Evolutionary conservation across 1,140 invertebrate species (phyloP).

Genomic region (Temnothorax curvispinosus): DNA sequence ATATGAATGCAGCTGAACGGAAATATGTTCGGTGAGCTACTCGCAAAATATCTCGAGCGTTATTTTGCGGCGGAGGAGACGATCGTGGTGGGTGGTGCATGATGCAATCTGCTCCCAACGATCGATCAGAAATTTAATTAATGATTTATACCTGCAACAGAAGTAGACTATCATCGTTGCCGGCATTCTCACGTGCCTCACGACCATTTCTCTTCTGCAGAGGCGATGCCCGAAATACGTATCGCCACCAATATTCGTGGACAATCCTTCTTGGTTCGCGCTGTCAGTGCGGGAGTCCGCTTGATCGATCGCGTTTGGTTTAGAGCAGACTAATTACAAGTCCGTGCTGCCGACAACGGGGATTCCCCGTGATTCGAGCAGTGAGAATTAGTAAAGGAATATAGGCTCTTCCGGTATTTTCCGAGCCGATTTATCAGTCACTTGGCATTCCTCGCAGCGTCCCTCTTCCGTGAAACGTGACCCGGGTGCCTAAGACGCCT

Average conservation of each 20-base stretch:
- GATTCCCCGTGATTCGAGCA: slow-evolving; percentile 42
- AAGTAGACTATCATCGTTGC: not conserved
- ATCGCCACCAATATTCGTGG: slow-evolving; percentile 17
- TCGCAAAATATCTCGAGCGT: not conserved
- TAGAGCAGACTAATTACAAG: slow-evolving; percentile 50
- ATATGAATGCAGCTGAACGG: not conserved
- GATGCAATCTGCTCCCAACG: not conserved
- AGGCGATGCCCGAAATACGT: not conserved
- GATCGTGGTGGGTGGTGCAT: not conserved
- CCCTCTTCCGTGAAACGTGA: slow-evolving; percentile 50
- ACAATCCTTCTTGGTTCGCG: slow-evolving; percentile 46
- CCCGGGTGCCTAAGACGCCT: slow-evolving; percentile 2
- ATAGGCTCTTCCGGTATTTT: slow-evolving; percentile 47
- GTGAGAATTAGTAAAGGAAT: not conserved
- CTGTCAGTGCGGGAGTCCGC: slow-evolving; percentile 7
- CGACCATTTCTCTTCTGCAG: not conserved
- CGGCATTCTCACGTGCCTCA: not conserved
- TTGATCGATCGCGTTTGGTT: slow-evolving; percentile 50
- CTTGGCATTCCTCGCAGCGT: slow-evolving; percentile 48
- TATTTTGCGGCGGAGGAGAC: not conserved
- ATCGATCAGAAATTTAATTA: slow-evolving; percentile 38
- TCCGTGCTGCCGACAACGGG: slow-evolving; percentile 10
- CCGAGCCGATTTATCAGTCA: slow-evolving; percentile 55
- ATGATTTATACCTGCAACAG: not conserved
- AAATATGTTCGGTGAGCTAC: not conserved